Percentiles rank a stretch among this genome's conserved stretches.
These are phyloP conservation scores for Melitaea athalia DNA, from an alignment of 2,888 invertebrate species.

Conservation along the genomic window DNA sequence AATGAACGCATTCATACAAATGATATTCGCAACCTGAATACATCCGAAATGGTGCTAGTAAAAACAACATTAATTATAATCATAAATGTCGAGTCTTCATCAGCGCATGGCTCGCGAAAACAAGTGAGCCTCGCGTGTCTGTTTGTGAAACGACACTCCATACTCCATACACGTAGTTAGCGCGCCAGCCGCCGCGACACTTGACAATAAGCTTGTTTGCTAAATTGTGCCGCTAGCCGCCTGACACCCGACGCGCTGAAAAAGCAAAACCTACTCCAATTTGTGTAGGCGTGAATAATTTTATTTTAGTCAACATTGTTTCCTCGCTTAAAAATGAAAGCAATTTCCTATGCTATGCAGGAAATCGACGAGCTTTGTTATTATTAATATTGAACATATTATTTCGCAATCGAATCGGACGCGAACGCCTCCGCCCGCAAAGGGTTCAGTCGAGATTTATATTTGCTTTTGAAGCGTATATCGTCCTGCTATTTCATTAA, in stretches of 20 bases:
- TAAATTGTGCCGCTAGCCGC: slow-evolving; percentile 46
- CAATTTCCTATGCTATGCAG: slow-evolving; percentile 56
- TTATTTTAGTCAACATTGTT: slow-evolving; percentile 53
- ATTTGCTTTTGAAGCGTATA: slow-evolving; percentile 33
- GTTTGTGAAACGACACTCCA: slow-evolving; percentile 47
- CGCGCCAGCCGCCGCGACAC: slow-evolving; percentile 46
- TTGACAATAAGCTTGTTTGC: slow-evolving; percentile 58
- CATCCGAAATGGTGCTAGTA: slow-evolving; percentile 45
- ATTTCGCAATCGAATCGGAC: slow-evolving; percentile 33
- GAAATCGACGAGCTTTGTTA: slow-evolving; percentile 45
- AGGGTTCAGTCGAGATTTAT: slow-evolving; percentile 28
- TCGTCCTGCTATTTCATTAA: slow-evolving; percentile 45
- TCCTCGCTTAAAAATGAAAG: slow-evolving; percentile 54
- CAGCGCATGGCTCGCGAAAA: slow-evolving; percentile 53
- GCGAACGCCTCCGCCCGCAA: slow-evolving; percentile 14
- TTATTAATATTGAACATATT: slow-evolving; percentile 38
- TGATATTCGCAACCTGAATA: slow-evolving; percentile 28
- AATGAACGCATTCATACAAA: slow-evolving; percentile 12
- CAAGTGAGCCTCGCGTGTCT: slow-evolving; percentile 40
- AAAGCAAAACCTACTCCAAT: slow-evolving; percentile 39
- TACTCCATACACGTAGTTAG: slow-evolving; percentile 46
- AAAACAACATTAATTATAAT: slow-evolving; percentile 50
- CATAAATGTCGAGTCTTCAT: slow-evolving; percentile 57
- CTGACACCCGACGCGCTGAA: slow-evolving; percentile 29
- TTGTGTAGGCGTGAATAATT: slow-evolving; percentile 46